A percentile compares a stretch with the other conserved stretches of the same genome.
Evolutionary conservation across 1,140 invertebrate species (phyloP).

Genomic region (Magallana ariakensis): DNA sequence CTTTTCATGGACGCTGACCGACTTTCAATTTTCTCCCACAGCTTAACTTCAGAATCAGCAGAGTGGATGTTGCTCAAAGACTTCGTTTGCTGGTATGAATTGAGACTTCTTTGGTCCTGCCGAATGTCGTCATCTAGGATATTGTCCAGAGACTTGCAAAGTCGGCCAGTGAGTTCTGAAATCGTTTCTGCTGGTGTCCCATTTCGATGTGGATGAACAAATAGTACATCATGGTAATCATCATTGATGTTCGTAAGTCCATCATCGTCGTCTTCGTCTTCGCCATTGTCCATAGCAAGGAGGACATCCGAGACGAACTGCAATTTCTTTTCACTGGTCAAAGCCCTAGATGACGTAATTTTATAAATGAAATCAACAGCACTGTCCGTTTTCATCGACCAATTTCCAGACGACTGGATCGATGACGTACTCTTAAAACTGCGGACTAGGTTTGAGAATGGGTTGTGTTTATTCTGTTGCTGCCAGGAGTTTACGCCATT

Average conservation of each 20-base stretch:
- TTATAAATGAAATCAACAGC: constrained; percentile 7
- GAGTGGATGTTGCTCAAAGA: not conserved
- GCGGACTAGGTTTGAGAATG: not conserved
- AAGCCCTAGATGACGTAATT: constrained; percentile 3
- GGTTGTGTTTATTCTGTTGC: not conserved
- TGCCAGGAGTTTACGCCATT: not conserved
- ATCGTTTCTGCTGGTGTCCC: constrained; percentile 18
- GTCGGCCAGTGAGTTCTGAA: not conserved
- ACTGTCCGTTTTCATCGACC: constrained; percentile 16
- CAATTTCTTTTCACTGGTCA: constrained; percentile 16
- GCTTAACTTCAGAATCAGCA: not conserved
- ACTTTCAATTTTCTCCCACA: constrained; percentile 26
- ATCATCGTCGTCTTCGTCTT: not conserved
- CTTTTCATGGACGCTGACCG: constrained; percentile 27
- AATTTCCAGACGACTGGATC: not conserved
- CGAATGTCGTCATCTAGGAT: not conserved
- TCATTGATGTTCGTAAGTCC: not conserved
- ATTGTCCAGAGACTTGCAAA: constrained; percentile 33
- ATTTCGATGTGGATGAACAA: not conserved
- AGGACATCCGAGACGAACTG: constrained; percentile 20
- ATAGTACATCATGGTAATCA: not conserved
- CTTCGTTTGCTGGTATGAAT: not conserved
- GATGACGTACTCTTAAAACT: constrained; percentile 12
- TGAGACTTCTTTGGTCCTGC: not conserved
- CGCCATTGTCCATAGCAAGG: not conserved